Conservation (phyloP, 1,140 invertebrate genomes). For the Drosophila obscura region DNA sequence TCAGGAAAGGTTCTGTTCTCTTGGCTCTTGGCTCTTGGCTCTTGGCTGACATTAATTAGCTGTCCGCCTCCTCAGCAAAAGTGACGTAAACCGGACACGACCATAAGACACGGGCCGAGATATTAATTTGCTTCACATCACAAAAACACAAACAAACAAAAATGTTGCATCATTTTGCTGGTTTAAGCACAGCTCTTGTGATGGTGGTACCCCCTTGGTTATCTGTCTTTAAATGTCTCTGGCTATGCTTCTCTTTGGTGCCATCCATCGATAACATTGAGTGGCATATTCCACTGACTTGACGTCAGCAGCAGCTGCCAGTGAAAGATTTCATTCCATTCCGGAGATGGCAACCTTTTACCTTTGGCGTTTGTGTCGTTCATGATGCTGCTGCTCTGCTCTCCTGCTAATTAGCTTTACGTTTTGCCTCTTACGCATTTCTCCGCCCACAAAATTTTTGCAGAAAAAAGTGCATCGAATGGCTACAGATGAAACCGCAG, state of each 20-base stretch:
- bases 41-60: conserved; percentile 50
- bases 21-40: no score
- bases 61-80: conserved; percentile 44
- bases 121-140: conserved; percentile 44
- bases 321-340: neutral
- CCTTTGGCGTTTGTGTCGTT: conserved; percentile 25
- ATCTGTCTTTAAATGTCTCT: neutral
- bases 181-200: conserved; percentile 13
- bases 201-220: neutral
- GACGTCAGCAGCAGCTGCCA: conserved; percentile 37
- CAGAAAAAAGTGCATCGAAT: conserved; percentile 2
- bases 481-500: no score
- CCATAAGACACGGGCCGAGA: conserved; percentile 6
- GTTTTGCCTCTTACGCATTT: conserved; percentile 53
- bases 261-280: conserved; percentile 37
- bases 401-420: conserved; percentile 59
- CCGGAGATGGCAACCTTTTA: conserved; percentile 34
- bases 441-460: conserved; percentile 44
- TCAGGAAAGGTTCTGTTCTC: conserved; percentile 10
- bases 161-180: conserved; percentile 27
- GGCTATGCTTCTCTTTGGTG: conserved; percentile 17
- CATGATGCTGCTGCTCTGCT: conserved; percentile 16
- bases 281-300: conserved; percentile 35
- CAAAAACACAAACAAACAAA: neutral
- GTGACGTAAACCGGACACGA: neutral